Conservation (phyloP, 2,888 invertebrate species). For the Morpho achilles region DNA sequence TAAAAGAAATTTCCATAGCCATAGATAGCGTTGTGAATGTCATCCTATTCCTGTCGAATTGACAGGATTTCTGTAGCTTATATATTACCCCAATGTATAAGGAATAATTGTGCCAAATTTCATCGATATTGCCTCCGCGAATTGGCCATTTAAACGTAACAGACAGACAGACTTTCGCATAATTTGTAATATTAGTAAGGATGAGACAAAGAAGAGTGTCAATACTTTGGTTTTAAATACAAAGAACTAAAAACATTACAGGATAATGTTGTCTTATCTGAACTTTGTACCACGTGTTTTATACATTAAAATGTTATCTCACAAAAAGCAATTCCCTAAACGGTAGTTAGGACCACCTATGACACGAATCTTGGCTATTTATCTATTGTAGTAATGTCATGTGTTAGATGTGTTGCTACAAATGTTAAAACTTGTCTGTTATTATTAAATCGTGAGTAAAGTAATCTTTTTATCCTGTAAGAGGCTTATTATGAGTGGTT, state of each 20-base stretch:
- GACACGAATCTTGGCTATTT: conserved; percentile 52
- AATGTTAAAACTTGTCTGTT: conserved; percentile 10
- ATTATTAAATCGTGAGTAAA: conserved; percentile 28
- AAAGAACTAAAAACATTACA: neutral
- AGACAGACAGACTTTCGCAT: no score
- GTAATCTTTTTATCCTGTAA: conserved; percentile 9
- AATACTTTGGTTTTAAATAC: neutral
- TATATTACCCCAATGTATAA: no score
- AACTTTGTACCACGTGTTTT: conserved; percentile 42
- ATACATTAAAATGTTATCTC: conserved; percentile 42
- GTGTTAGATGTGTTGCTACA: conserved; percentile 22
- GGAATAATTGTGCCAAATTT: no score
- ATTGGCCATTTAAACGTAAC: no score
- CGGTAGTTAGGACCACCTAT: conserved; percentile 63
- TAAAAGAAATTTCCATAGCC: no score
- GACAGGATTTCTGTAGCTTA: no score
- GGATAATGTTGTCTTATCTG: conserved; percentile 23
- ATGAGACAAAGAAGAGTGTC: no score
- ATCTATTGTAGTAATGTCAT: conserved; percentile 41
- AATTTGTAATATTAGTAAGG: no score
- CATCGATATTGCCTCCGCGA: no score
- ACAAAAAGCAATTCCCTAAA: conserved; percentile 38
- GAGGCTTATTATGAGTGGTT: neutral
- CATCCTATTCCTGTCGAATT: no score
- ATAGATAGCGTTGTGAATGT: no score